Percentiles rank a stretch among this genome's conserved stretches.
Evolutionary conservation across 2,113 vertebrate genomes (phyloP).

Genomic region (Mormyrus iriodes): DNA sequence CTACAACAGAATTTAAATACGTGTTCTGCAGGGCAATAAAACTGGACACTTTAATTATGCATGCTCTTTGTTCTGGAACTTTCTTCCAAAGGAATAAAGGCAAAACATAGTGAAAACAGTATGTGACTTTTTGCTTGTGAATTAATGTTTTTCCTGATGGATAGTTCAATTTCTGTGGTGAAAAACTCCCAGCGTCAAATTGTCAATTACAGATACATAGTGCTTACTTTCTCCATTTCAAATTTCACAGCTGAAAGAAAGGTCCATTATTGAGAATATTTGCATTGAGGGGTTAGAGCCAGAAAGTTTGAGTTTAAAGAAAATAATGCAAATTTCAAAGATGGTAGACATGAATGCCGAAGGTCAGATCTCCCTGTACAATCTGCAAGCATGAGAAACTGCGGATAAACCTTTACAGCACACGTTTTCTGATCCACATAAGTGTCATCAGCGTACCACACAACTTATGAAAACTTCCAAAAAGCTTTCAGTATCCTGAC

Average conservation of each 20-base stretch:
- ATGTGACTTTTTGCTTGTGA: not conserved
- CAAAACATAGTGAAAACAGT: not conserved
- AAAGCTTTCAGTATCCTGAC: not conserved
- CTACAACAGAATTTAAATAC: slow-evolving; percentile 1
- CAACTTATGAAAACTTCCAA: not conserved
- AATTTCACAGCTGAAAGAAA: not conserved
- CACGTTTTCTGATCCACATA: not conserved
- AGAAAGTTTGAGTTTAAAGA: not conserved
- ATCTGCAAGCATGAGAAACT: not conserved
- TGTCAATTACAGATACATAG: not conserved
- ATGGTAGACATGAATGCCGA: not conserved
- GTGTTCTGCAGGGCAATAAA: not conserved
- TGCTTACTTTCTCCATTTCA: not conserved
- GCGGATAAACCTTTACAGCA: not conserved
- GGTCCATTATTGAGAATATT: not conserved
- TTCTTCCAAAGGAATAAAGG: not conserved
- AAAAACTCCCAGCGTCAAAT: not conserved
- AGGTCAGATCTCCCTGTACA: not conserved
- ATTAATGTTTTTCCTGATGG: not conserved
- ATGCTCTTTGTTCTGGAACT: not conserved
- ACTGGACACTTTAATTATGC: not conserved
- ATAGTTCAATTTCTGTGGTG: not conserved
- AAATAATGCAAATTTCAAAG: slow-evolving; percentile 11
- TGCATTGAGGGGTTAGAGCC: not conserved
- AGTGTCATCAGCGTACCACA: not conserved